Evolutionary conservation across 2,888 invertebrate genomes (phyloP), one percentile per base, ranked within the genome.

Genomic region (Syrista parreyssii): DNA sequence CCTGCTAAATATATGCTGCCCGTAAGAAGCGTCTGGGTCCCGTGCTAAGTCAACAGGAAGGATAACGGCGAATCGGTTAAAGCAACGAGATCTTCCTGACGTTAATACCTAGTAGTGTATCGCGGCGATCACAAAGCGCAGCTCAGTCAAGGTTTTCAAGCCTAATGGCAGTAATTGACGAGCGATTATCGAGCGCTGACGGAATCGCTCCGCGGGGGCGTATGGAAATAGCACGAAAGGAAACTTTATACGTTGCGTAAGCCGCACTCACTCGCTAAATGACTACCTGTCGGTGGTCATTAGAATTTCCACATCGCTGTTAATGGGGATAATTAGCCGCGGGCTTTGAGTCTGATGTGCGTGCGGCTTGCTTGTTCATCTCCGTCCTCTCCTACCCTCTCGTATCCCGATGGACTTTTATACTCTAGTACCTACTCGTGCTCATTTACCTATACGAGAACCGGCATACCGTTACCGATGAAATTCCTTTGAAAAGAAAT

Each of bases 321-420:
- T 81, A 84, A 82, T 84, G 81, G 76, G 78, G 84, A 82, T 86
- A 84, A 84, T 86, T 84, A 82, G 81, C 79, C 79, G 81, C 76
- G 76, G 74, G 79, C 33, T 34, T 35, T n/a, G 74, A 33, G 74
- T 30, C 32, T n/a, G 74, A 12, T 55, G 74, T 30, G 35, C 30
- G 35, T 74, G 35, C n/a, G 33, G 30, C 33, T 34, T 34, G 74
- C 74, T 33, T 15, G 34, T 34, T 32, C 34, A 74, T 32, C 74
- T 33, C 31, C 33, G 30, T 74, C 74, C 23, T n/a, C 74, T 73
- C 34, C 33, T 35, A 23, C 12, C 35, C 34, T 12, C 23, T 34
- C 30, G 35, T 35, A 30, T 33, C 6, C n/a, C 36, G 33, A 34
- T 74, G 31, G 12, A 12, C 40, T 55, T 55, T 55, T 55, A 23